phyloP scores from a whole-genome alignment of 2,113 vertebrate genomes.

The Porphyrio hochstetteri region DNA sequence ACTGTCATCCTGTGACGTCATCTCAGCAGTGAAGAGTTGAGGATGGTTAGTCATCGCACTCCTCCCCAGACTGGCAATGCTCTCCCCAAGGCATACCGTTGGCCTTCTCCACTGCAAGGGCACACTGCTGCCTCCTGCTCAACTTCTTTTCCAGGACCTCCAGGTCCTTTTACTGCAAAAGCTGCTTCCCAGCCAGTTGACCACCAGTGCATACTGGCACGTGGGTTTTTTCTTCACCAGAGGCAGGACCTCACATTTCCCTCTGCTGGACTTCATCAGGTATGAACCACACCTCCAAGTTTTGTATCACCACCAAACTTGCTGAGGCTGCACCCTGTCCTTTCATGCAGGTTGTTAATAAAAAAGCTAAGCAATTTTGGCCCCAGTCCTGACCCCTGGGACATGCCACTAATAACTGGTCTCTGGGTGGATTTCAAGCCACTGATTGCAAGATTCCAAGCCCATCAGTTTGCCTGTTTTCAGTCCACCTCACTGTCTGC shows the following conservation, averaged over 20 bases:
- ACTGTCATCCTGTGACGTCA: neutral
- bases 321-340: neutral
- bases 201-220: neutral
- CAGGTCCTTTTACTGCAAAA: neutral
- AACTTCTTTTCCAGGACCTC: neutral
- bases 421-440: too few relatives aligned
- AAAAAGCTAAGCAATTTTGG: neutral
- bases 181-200: neutral
- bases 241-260: neutral
- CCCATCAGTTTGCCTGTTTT: too few relatives aligned
- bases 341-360: neutral
- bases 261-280: neutral
- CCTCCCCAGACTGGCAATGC: rapidly evolving
- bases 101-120: neutral
- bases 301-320: neutral
- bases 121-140: neutral
- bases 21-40: neutral
- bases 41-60: neutral
- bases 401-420: too few relatives aligned
- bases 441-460: too few relatives aligned
- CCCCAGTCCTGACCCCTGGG: neutral
- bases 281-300: neutral
- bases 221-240: neutral
- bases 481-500: too few relatives aligned
- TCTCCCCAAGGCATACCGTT: neutral